These are phyloP conservation scores for Platerodrilus igneus DNA, from an alignment of 2,888 invertebrate genomes.

Conservation along the genomic window DNA sequence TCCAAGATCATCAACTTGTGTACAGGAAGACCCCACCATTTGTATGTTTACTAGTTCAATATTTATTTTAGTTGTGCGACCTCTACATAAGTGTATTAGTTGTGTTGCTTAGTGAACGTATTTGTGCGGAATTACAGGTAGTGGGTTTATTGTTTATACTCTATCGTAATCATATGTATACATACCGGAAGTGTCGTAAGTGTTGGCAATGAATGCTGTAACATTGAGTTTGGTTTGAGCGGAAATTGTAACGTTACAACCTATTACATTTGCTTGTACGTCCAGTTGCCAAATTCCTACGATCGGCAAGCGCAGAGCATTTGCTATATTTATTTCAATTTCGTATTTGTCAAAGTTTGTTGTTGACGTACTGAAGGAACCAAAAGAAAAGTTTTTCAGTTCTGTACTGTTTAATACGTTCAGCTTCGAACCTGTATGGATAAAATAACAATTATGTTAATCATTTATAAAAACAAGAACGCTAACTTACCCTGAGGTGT, in stretches of 20 bases:
- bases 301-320: conserved; percentile 25
- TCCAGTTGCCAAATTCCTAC: conserved; percentile 39
- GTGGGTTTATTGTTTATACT: conserved; percentile 1
- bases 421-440: conserved; percentile 51
- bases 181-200: conserved; percentile 14
- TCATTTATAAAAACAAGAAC: conserved; percentile 13
- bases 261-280: conserved; percentile 26
- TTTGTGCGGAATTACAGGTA: too few relatives aligned
- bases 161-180: conserved; percentile 3
- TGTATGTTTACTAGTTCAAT: too few relatives aligned
- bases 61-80: too few relatives aligned
- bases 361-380: conserved; percentile 32
- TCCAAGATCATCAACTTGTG: too few relatives aligned
- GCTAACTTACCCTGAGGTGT: conserved; percentile 35
- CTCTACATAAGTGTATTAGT: too few relatives aligned
- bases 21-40: too few relatives aligned
- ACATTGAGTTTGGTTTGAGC: conserved; percentile 33
- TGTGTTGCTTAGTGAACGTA: too few relatives aligned
- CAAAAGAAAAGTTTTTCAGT: conserved; percentile 48
- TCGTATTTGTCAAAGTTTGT: conserved; percentile 38
- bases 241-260: conserved; percentile 38
- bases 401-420: conserved; percentile 51
- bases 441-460: too few relatives aligned
- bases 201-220: conserved; percentile 12
- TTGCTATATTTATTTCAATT: conserved; percentile 34